These are phyloP conservation scores for Lophochroa leadbeateri DNA, from an alignment of 2,113 vertebrate species.

Conservation along the genomic window DNA sequence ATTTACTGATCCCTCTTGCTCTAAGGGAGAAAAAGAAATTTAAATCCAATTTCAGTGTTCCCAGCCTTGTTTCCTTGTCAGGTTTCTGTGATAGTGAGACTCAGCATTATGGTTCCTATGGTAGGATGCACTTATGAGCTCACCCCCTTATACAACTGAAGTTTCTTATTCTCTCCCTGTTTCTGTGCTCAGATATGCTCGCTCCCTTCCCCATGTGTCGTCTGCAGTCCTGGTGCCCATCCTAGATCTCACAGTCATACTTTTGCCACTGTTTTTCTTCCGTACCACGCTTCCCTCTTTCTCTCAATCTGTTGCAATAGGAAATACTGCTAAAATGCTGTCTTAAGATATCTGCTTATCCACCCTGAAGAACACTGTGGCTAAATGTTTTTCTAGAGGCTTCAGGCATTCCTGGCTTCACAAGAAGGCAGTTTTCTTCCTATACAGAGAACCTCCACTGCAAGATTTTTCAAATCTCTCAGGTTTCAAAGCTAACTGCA, in stretches of 20 bases:
- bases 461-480: slow-evolving; percentile 14
- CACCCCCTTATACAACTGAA: accelerated
- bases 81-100: background rate
- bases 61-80: accelerated
- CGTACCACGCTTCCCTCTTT: accelerated
- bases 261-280: background rate
- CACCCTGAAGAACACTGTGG: background rate
- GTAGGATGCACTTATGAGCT: background rate
- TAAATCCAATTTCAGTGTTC: background rate
- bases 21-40: background rate
- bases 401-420: background rate
- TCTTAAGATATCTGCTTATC: background rate
- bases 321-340: background rate
- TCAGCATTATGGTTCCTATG: accelerated
- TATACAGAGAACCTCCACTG: background rate
- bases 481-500: slow-evolving; percentile 17
- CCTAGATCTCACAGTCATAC: background rate
- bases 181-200: background rate
- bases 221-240: background rate
- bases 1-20: background rate
- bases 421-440: background rate
- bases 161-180: accelerated
- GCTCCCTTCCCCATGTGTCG: accelerated
- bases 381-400: background rate
- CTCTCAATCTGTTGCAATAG: background rate